Evolutionary conservation across 2,113 vertebrate genomes (phyloP), one percentile per base, ranked within the genome.

Genomic region (Ploceus nigricollis): DNA sequence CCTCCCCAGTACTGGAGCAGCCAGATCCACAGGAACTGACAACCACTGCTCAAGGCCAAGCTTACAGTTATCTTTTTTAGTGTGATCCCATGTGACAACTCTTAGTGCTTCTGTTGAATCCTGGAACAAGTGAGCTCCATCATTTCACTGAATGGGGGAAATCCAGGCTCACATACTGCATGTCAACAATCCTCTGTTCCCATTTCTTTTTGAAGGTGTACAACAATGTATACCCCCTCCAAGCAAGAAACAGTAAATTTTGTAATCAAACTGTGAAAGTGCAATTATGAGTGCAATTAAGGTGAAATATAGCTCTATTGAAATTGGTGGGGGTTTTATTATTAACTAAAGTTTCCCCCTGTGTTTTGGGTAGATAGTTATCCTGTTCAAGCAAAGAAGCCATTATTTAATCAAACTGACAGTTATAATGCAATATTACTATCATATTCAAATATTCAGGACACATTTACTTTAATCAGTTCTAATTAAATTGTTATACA

Each of bases 251-350:
- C 9, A 31, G 58, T 85, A 63, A 87, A 82, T 82, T 85, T 64
- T 80, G 83, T 93, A 91, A 90, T 93, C 68, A 60, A 77, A 54
- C 69, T 51, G 24, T 95, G 79, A 93, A 91, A 86, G 82, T 1
- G 0, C 57, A 92, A 96, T 96, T 94, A 92, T 16, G 14, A 91
- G n/a, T 51, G 87, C 56, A 58, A 86, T 96, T 95, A 92, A 56
- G 44, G 85, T 96, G 90, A 97, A 96, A 95, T 94, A 95, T 71
- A 86, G 82, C 71, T 85, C 92, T 86, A 96, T 92, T 94, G 93
- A 96, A 95, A 47, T 28, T 76, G 70, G 42, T 90, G 58, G 44
- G 88, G 93, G 93, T 75, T 96, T 90, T 86, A 83, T 83, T 86
- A 95, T 93, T 94, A 96, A 94, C 90, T 86, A 45, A 91, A 90